Evolutionary conservation across 2,113 vertebrate species (phyloP).

Genomic region (Scortum barcoo): DNA sequence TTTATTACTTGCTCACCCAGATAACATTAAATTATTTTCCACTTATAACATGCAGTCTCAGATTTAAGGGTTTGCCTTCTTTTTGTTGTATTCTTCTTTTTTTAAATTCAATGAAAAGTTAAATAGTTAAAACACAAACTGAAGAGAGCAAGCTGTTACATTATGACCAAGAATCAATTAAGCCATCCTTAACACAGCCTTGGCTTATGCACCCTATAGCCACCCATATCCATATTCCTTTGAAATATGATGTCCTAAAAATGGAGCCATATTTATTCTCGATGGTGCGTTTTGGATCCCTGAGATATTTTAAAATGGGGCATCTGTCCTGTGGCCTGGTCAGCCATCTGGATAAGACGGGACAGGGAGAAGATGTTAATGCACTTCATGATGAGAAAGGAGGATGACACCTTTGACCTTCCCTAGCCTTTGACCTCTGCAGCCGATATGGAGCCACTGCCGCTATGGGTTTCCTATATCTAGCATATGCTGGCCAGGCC

Average conservation of each 20-base stretch:
- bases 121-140: constrained; percentile 32
- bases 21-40: not conserved
- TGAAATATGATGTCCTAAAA: constrained; percentile 85
- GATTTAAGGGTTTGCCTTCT: not conserved
- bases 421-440: constrained; percentile 84
- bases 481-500: constrained; percentile 81
- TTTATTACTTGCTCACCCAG: not conserved
- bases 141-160: constrained; percentile 56
- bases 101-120: constrained; percentile 13
- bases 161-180: constrained; percentile 58
- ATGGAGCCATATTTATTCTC: constrained; percentile 83
- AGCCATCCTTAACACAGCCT: constrained; percentile 40
- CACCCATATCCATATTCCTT: constrained; percentile 75
- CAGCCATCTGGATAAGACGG: constrained; percentile 82
- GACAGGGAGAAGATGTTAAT: constrained; percentile 82
- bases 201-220: constrained; percentile 15
- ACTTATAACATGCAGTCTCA: not conserved
- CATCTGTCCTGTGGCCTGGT: constrained; percentile 79
- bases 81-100: not conserved
- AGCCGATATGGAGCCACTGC: constrained; percentile 79
- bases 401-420: constrained; percentile 87
- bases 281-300: constrained; percentile 78
- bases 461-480: constrained; percentile 86
- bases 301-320: constrained; percentile 75
- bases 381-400: constrained; percentile 87